phyloP scores from a whole-genome alignment of 2,113 vertebrate genomes.

The Leucoraja erinaceus region DNA sequence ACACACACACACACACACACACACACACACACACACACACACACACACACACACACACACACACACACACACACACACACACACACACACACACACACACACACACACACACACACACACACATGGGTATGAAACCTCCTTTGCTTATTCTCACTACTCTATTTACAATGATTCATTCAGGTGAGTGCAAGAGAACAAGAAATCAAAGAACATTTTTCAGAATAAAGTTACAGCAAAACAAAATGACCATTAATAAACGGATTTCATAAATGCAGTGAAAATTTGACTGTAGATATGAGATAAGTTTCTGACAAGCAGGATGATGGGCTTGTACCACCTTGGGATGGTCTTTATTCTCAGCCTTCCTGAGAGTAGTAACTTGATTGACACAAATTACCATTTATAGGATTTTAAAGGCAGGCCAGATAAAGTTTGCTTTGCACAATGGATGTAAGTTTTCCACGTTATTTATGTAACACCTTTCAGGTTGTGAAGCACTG shows the following conservation, averaged over 20 bases:
- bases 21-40: too few species aligned
- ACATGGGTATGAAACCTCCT: too few species aligned
- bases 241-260: conserved; percentile 23
- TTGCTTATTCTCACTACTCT: background rate
- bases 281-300: conserved; percentile 48
- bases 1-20: too few species aligned
- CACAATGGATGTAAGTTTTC: conserved; percentile 52
- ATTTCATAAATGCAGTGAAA: background rate
- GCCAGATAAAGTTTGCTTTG: conserved; percentile 83
- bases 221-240: background rate
- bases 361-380: conserved; percentile 58
- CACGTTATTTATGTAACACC: conserved; percentile 41
- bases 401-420: conserved; percentile 85
- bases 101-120: too few species aligned
- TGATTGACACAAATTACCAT: conserved; percentile 82
- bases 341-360: conserved; percentile 56
- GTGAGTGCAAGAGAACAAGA: background rate
- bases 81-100: too few species aligned
- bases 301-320: conserved; percentile 74
- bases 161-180: background rate
- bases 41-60: too few species aligned
- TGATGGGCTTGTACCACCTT: conserved; percentile 80
- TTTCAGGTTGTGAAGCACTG: conserved; percentile 45
- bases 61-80: too few species aligned
- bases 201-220: background rate